A percentile compares a stretch with the other conserved stretches of the same genome.
phyloP scores from a whole-genome alignment of 2,113 vertebrate genomes.

The Sigmodon hispidus region DNA sequence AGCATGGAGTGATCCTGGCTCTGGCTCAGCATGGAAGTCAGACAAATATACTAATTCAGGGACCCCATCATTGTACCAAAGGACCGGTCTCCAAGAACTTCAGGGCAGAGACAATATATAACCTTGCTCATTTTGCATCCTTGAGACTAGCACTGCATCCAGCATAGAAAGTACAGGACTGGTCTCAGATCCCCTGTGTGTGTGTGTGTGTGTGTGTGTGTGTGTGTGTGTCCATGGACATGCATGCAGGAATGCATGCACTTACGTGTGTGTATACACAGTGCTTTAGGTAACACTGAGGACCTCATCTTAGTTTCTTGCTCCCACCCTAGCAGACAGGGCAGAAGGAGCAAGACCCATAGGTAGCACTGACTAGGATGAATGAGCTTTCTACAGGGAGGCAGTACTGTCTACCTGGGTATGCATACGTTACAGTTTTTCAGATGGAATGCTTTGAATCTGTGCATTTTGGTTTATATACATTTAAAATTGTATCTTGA shows the following conservation, averaged over 20 bases:
- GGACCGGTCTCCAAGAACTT: background rate
- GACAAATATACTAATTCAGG: too few species aligned
- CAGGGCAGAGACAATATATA: background rate
- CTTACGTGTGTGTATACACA: background rate
- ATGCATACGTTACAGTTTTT: background rate
- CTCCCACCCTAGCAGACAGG: background rate
- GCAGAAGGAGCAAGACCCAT: background rate
- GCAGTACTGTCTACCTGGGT: background rate
- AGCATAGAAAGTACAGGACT: background rate
- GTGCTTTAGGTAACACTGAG: background rate
- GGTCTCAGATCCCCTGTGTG: too few species aligned
- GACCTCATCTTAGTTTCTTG: accelerated
- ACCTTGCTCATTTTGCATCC: background rate
- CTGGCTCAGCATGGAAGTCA: background rate
- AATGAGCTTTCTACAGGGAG: background rate
- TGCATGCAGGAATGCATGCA: too few species aligned
- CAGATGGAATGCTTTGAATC: background rate
- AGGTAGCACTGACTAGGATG: background rate
- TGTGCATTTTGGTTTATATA: background rate
- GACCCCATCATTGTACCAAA: background rate
- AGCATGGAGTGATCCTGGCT: too few species aligned
- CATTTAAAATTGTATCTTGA: background rate
- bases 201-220: background rate
- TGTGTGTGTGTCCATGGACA: background rate
- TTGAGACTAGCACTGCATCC: background rate